Base-by-base conservation (phyloP, 2,113 vertebrate genomes). In the Tenrec ecaudatus region DNA sequence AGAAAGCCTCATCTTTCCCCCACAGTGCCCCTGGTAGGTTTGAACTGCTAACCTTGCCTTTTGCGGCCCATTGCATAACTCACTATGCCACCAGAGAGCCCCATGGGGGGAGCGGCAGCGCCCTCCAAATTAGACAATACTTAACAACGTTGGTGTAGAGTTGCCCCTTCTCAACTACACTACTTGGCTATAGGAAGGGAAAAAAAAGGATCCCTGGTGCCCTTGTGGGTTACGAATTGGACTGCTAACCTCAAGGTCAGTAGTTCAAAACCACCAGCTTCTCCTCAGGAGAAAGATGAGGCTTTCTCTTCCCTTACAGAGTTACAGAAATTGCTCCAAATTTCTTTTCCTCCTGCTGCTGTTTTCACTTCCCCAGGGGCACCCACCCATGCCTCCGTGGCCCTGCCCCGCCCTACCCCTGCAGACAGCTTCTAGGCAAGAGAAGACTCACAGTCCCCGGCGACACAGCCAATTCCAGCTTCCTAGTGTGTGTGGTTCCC, bases 101-200 rank as follows among this genome's bases (percentile, higher is more conserved):
- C 11, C 47, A 53, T 10, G 2, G 23, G 38, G 40, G 9, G 40
- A 43, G 16, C 14, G 19, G 27, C 12, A 33, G 33, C 2, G 27
- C 20, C 20, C 60, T 71, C 82, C 16, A 60, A 62, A 68, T 90
- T n/a, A 90, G 43, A 94, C 93, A 92, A 14, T 53, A 66, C 23
- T 12, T 36, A 62, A 77, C 15, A 7, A 1, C 7, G 22, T 27
- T n/a, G 20, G 38, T 38, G 66, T 22, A 64, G 40, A 29, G 36
- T 14, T 58, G 31, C 19, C 27, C 12, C 27, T 77, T 64, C 81
- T 40, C 66, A 71, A 12, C 43, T 15, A 20, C 62, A 20, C 31
- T 82, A 20, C 47, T 71, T 77, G 73, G 73, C 40, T 40, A 40
- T 40, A 40, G 40, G 40, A 7, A 40, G 7, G 40, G 40, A 7